A percentile compares a stretch with the other conserved stretches of the same genome.
Evolutionary conservation across 1,140 invertebrate genomes (phyloP).

Genomic region (Marisa cornuarietis): DNA sequence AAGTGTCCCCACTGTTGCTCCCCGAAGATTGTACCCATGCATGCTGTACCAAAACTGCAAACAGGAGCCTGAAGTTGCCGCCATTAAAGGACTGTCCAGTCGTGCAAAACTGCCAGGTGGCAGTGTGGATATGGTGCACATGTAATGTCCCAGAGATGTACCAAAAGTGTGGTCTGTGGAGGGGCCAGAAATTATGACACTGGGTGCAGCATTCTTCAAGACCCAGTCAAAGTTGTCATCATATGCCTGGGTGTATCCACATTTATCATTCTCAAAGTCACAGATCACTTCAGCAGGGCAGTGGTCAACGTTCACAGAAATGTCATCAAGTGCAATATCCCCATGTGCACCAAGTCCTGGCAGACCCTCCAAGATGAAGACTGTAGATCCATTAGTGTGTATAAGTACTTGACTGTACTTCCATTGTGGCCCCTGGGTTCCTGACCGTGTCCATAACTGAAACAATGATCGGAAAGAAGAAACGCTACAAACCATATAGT

Average conservation of each 20-base stretch:
- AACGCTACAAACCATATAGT: conserved; percentile 45
- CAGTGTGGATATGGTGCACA: conserved; percentile 49
- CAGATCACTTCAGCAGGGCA: conserved; percentile 44
- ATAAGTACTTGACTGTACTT: conserved; percentile 1
- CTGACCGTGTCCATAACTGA: conserved; percentile 40
- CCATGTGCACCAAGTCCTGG: conserved; percentile 44
- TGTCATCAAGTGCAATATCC: conserved; percentile 61
- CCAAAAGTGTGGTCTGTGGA: conserved; percentile 57
- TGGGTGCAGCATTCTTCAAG: conserved; percentile 42
- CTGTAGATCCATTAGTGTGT: not conserved
- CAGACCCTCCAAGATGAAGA: conserved; percentile 41
- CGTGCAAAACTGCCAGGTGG: conserved; percentile 56
- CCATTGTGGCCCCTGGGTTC: conserved; percentile 29
- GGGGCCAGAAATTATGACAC: conserved; percentile 34
- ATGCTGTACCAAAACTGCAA: conserved; percentile 77
- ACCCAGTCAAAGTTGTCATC: conserved; percentile 80
- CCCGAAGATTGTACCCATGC: conserved; percentile 84
- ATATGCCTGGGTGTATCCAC: conserved; percentile 75
- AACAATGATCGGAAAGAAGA: conserved; percentile 84
- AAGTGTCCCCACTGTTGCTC: conserved; percentile 57
- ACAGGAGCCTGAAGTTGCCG: conserved; percentile 48
- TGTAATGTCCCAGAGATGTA: conserved; percentile 67
- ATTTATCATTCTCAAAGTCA: conserved; percentile 57
- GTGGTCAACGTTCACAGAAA: conserved; percentile 23
- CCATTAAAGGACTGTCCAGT: conserved; percentile 39